A percentile compares a stretch with the other conserved stretches of the same genome.
Conservation (phyloP, 2,797 vertebrate genomes). For the Pseudochirops corinnae region DNA sequence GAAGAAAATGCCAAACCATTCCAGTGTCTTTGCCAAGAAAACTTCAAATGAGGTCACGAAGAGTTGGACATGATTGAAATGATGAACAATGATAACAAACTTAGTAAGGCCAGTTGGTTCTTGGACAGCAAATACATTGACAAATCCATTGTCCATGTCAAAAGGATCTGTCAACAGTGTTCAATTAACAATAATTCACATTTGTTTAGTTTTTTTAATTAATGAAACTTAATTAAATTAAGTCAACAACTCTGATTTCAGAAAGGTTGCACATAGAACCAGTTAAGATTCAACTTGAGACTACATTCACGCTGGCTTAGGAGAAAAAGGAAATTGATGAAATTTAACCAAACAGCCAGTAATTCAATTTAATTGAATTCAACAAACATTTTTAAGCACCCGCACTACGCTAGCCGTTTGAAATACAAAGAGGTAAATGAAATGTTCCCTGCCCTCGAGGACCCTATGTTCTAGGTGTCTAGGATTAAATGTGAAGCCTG, state of each 20-base stretch:
- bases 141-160: background rate
- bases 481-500: background rate
- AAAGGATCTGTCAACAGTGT: background rate
- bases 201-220: background rate
- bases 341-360: background rate
- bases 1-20: background rate
- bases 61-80: background rate
- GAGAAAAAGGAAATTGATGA: background rate
- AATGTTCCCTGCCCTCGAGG: background rate
- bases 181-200: background rate
- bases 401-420: background rate
- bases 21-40: background rate
- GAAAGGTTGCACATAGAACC: background rate
- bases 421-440: background rate
- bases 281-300: background rate
- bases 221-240: background rate
- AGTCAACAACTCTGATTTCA: background rate
- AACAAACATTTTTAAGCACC: background rate
- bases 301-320: background rate
- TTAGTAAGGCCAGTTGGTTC: background rate
- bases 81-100: background rate
- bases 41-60: background rate
- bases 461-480: background rate
- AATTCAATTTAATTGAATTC: background rate
- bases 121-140: background rate